Evolutionary conservation across 2,113 vertebrate species (phyloP).

Genomic region (Rhinolophus ferrumequinum): DNA sequence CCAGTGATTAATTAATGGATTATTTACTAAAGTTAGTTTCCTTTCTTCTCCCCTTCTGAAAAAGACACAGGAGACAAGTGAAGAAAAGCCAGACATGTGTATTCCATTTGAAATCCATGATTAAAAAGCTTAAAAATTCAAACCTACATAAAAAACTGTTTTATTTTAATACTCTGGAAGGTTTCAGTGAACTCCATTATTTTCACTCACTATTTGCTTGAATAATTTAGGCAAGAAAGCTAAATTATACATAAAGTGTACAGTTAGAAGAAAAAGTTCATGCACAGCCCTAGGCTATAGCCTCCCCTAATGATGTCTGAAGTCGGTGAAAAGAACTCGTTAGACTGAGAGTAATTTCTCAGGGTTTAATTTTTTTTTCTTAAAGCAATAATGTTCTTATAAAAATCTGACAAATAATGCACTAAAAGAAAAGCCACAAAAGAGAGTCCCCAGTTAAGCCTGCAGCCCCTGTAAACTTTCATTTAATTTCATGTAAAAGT

Average conservation of each 20-base stretch:
- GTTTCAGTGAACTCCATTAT: constrained; percentile 99
- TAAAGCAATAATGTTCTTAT: constrained; percentile 91
- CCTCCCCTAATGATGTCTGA: constrained; percentile 99
- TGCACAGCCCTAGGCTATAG: constrained; percentile 95
- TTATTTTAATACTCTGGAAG: constrained; percentile 95
- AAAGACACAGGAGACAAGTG: constrained; percentile 81
- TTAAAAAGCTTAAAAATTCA: constrained; percentile 95
- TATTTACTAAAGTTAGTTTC: constrained; percentile 81
- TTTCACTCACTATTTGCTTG: constrained; percentile 99
- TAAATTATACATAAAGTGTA: constrained; percentile 99
- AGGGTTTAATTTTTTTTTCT: constrained; percentile 93
- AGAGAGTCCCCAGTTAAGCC: constrained; percentile 66
- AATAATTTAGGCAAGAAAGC: constrained; percentile 98
- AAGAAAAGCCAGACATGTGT: constrained; percentile 84
- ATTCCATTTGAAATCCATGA: constrained; percentile 90
- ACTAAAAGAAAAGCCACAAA: constrained; percentile 81
- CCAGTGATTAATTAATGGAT: constrained; percentile 84
- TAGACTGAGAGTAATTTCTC: constrained; percentile 98
- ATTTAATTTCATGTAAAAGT: constrained; percentile 76
- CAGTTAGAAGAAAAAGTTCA: constrained; percentile 99
- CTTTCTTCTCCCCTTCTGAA: constrained; percentile 81
- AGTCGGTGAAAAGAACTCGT: constrained; percentile 96
- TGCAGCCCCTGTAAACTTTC: constrained; percentile 66
- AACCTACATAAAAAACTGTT: constrained; percentile 95
- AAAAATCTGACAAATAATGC: constrained; percentile 86